Percentiles rank a stretch among this genome's conserved stretches.
These are phyloP conservation scores for Phaonia tiefii DNA, from an alignment of 2,888 invertebrate genomes.

Conservation along the genomic window DNA sequence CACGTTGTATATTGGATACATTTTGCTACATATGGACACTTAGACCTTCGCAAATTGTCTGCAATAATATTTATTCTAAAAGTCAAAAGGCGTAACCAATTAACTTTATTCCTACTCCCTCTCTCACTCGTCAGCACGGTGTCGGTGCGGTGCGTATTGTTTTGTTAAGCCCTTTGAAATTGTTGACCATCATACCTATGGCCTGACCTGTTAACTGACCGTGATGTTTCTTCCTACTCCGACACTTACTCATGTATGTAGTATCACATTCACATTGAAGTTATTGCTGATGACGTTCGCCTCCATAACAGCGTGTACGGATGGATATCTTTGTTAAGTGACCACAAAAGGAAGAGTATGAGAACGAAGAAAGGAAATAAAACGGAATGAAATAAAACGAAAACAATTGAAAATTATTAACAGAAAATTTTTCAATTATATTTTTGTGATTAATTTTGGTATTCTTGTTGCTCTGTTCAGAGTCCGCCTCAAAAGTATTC, in stretches of 20 bases:
- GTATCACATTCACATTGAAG: too few relatives aligned
- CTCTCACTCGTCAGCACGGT: background rate
- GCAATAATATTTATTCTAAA: conserved; percentile 58
- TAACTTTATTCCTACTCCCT: conserved; percentile 60
- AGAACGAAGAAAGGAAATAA: conserved; percentile 9
- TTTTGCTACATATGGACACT: background rate
- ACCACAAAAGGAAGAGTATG: conserved; percentile 50
- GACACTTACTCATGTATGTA: conserved; percentile 6
- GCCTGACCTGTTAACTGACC: conserved; percentile 46
- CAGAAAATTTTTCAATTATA: conserved; percentile 45
- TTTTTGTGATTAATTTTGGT: conserved; percentile 30
- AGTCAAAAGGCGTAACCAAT: conserved; percentile 70
- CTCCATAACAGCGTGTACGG: conserved; percentile 13
- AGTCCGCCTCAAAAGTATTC: background rate
- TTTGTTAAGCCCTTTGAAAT: conserved; percentile 21
- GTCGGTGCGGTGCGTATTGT: background rate
- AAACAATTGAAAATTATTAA: conserved; percentile 38
- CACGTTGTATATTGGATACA: conserved; percentile 10
- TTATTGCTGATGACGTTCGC: background rate
- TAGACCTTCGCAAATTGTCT: conserved; percentile 33
- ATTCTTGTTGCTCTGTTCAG: background rate
- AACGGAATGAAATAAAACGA: conserved; percentile 21
- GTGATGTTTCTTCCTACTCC: conserved; percentile 32
- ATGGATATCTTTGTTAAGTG: background rate
- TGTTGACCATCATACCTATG: background rate